Conservation (phyloP, 2,888 invertebrate species). For the Globia sparganii region DNA sequence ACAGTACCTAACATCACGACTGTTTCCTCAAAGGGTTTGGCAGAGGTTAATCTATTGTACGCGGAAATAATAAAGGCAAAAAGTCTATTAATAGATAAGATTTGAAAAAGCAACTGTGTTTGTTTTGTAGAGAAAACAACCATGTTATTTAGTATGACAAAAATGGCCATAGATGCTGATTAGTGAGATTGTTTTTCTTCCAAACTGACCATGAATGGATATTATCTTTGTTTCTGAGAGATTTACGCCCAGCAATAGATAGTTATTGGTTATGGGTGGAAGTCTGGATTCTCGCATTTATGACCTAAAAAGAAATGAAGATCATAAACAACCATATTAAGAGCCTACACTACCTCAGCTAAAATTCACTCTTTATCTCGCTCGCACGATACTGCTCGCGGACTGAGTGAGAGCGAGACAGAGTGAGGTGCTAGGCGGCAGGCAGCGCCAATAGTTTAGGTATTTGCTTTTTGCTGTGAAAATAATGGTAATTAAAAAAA, state of each 20-base stretch:
- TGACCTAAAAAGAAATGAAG: neutral
- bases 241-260: conserved; percentile 9
- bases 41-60: neutral
- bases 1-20: neutral
- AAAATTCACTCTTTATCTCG: too few species aligned
- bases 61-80: neutral
- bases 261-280: neutral
- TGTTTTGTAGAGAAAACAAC: conserved; percentile 9
- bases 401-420: too few species aligned
- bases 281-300: too few species aligned
- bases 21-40: too few species aligned
- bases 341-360: too few species aligned
- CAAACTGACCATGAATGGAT: neutral
- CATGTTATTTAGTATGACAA: conserved; percentile 9
- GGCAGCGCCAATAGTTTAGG: too few species aligned
- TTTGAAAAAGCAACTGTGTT: neutral
- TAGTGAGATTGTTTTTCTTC: conserved; percentile 33
- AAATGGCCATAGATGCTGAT: conserved; percentile 17
- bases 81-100: neutral
- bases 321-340: neutral
- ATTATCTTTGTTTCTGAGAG: conserved; percentile 5
- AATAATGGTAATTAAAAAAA: too few species aligned
- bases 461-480: too few species aligned
- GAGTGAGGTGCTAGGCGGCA: too few species aligned
- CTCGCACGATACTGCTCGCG: too few species aligned